Evolutionary conservation across 1,140 invertebrate species (phyloP).

Genomic region (Nymphalis io): DNA sequence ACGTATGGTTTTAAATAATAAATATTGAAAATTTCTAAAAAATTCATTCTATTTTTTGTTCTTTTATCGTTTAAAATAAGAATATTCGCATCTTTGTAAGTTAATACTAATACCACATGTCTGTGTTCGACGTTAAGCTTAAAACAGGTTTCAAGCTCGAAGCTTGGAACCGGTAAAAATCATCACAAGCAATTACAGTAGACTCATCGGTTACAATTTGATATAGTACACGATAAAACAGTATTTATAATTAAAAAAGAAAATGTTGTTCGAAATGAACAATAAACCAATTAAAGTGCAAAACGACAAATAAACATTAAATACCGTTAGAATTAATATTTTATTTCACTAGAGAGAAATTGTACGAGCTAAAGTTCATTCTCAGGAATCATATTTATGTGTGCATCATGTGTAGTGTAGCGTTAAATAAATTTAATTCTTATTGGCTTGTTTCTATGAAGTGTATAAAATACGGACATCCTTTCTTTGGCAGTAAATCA

Average conservation of each 20-base stretch:
- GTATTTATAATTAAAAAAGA: constrained; percentile 40
- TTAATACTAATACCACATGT: constrained; percentile 19
- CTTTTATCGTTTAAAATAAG: neutral
- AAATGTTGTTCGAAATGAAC: constrained; percentile 20
- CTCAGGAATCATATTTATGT: neutral
- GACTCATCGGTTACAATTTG: constrained; percentile 59
- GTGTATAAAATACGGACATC: constrained; percentile 36
- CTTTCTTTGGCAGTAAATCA: constrained; percentile 39
- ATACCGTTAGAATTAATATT: neutral
- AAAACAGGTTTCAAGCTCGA: constrained; percentile 69
- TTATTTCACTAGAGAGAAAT: neutral
- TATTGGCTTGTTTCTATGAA: constrained; percentile 31
- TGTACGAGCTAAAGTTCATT: neutral
- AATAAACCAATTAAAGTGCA: constrained; percentile 27
- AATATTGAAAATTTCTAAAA: no score
- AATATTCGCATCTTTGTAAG: constrained; percentile 1
- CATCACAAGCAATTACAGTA: constrained; percentile 70
- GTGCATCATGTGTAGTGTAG: neutral
- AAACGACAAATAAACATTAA: neutral
- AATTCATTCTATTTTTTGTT: no score
- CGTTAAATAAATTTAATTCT: constrained; percentile 8
- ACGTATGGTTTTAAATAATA: no score
- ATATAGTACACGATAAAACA: constrained; percentile 45
- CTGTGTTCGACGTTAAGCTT: constrained; percentile 29
- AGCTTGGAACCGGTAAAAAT: constrained; percentile 71